A percentile compares a stretch with the other conserved stretches of the same genome.
These are phyloP conservation scores for Galerucella pusilla DNA, from an alignment of 2,888 invertebrate species.

Conservation along the genomic window DNA sequence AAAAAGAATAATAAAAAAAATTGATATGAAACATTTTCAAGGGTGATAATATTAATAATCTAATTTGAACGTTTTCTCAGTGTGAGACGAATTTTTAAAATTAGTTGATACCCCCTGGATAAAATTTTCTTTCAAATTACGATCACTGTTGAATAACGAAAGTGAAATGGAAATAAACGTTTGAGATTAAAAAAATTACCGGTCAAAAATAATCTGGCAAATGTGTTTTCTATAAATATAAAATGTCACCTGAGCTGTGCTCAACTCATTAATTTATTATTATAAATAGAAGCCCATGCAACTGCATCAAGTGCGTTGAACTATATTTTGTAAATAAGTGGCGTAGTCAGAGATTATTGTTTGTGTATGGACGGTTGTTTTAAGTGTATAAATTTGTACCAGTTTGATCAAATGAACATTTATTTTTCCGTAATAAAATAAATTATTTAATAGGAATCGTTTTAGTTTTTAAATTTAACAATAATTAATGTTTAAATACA, in stretches of 20 bases:
- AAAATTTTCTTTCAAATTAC: not conserved
- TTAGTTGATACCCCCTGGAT: not conserved
- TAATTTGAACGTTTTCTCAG: not conserved
- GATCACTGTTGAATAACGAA: not conserved
- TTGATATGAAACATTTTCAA: no score
- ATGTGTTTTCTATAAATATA: slow-evolving; percentile 32
- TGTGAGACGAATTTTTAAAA: not conserved
- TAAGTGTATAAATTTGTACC: no score
- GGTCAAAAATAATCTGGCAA: slow-evolving; percentile 23
- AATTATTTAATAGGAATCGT: no score
- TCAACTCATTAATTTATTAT: slow-evolving; percentile 36
- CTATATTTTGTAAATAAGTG: slow-evolving; percentile 17
- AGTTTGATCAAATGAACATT: no score
- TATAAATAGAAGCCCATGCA: slow-evolving; percentile 40
- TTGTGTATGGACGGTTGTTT: not conserved
- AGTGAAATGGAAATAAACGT: not conserved
- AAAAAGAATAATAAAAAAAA: no score
- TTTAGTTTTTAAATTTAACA: no score
- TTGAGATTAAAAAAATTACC: slow-evolving; percentile 7
- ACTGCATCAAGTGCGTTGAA: slow-evolving; percentile 37
- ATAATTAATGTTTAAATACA: not conserved
- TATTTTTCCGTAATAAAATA: no score
- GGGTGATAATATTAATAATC: no score
- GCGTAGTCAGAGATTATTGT: not conserved
- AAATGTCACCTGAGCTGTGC: slow-evolving; percentile 31